These are phyloP conservation scores for Antedon mediterranea DNA, from an alignment of 53 echinoderm and acorn worm genomes.

Conservation along the genomic window DNA sequence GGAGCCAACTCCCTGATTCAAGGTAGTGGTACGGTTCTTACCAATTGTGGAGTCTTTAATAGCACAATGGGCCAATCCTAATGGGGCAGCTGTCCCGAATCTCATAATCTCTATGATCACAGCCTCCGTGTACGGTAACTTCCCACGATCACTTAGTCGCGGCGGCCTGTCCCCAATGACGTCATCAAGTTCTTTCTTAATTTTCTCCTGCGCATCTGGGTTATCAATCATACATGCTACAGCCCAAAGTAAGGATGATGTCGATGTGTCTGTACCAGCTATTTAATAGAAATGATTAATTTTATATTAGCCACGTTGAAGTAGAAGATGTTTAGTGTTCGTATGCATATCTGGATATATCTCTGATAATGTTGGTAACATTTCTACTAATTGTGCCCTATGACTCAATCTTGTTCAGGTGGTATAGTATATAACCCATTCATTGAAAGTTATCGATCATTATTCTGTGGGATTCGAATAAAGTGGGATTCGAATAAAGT, in stretches of 20 bases:
- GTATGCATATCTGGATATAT: not conserved
- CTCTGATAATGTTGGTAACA: no score
- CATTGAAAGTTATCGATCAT: no score
- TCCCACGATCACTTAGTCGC: not conserved
- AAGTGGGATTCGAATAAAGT: no score
- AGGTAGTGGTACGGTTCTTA: no score
- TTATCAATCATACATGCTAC: not conserved
- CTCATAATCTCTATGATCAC: not conserved
- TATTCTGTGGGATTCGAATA: no score
- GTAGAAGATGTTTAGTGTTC: no score
- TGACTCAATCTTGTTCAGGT: no score
- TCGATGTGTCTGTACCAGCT: not conserved
- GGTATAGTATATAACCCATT: no score
- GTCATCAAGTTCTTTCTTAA: not conserved
- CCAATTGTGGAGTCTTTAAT: not conserved
- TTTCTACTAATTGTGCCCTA: no score
- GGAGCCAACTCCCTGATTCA: no score
- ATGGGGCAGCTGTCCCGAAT: not conserved
- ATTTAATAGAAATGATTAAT: not conserved
- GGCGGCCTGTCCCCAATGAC: not conserved
- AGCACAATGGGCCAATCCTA: not conserved
- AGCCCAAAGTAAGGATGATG: not conserved
- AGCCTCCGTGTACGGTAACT: not conserved
- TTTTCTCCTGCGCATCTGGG: not conserved
- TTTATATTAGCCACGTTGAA: no score